Evolutionary conservation across 2,888 invertebrate genomes (phyloP).

Genomic region (Dichetophora obliterata): DNA sequence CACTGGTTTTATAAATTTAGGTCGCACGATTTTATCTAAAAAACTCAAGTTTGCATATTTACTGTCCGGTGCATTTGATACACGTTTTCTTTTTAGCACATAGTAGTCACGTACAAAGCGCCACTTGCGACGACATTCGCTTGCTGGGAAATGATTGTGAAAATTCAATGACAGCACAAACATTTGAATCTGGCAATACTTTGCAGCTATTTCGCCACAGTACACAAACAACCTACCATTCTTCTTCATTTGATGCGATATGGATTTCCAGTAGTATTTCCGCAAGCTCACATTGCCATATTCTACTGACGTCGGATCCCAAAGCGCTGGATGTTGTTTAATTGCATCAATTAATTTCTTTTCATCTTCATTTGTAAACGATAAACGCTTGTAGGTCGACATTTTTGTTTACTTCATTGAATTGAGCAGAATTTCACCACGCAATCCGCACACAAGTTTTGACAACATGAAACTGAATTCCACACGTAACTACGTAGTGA

Average conservation of each 20-base stretch:
- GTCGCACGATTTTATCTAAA: slow-evolving; percentile 39
- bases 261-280: slow-evolving; percentile 42
- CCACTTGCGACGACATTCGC: slow-evolving; percentile 49
- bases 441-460: neutral
- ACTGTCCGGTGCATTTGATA: slow-evolving; percentile 29
- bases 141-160: slow-evolving; percentile 33
- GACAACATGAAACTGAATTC: neutral
- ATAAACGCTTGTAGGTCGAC: slow-evolving; percentile 44
- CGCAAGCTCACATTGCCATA: slow-evolving; percentile 45
- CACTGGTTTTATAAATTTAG: neutral
- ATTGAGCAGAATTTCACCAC: neutral
- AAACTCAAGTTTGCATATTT: slow-evolving; percentile 47
- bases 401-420: slow-evolving; percentile 21
- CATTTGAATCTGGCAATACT: neutral
- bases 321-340: slow-evolving; percentile 45
- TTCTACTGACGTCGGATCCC: slow-evolving; percentile 44
- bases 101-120: slow-evolving; percentile 48
- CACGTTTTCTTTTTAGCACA: slow-evolving; percentile 42
- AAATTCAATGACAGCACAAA: slow-evolving; percentile 17
- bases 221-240: slow-evolving; percentile 35
- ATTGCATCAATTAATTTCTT: slow-evolving; percentile 43
- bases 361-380: slow-evolving; percentile 48
- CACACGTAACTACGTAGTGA: neutral
- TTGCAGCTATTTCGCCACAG: neutral
- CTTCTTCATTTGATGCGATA: slow-evolving; percentile 43